Percentiles rank a stretch among this genome's conserved stretches.
These are phyloP conservation scores for Malthinus flaveolus DNA, from an alignment of 2,888 invertebrate species.

Conservation along the genomic window DNA sequence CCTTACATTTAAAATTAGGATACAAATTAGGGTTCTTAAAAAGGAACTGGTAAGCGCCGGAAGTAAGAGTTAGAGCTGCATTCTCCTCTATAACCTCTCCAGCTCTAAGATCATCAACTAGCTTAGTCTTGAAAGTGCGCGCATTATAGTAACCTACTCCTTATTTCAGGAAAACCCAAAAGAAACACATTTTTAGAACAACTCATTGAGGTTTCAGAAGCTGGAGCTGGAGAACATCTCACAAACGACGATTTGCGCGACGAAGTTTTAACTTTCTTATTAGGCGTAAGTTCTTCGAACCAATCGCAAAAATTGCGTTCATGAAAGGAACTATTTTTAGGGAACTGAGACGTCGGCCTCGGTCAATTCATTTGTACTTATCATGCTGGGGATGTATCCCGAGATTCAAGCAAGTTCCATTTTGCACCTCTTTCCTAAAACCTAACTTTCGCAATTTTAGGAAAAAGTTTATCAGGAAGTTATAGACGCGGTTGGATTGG, in stretches of 20 bases:
- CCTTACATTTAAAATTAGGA: no score
- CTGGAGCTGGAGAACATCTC: conserved; percentile 10
- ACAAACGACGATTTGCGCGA: conserved; percentile 22
- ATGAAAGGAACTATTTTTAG: conserved; percentile 19
- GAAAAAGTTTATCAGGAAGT: conserved; percentile 29
- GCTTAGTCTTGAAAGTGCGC: no score
- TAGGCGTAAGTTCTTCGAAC: conserved; percentile 18
- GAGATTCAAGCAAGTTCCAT: conserved; percentile 37
- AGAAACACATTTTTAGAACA: conserved; percentile 55
- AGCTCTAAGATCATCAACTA: no score
- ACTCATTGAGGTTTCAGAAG: conserved; percentile 47
- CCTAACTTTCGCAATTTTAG: background rate
- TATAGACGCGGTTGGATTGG: conserved; percentile 13
- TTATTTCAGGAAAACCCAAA: no score
- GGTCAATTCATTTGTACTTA: conserved; percentile 37
- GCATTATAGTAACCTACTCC: no score
- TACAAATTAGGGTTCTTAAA: no score
- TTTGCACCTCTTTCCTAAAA: background rate
- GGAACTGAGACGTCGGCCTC: conserved; percentile 44
- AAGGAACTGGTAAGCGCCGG: no score
- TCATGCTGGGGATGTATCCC: conserved; percentile 39
- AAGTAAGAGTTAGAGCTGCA: no score
- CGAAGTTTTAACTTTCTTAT: conserved; percentile 30
- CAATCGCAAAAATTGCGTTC: no score
- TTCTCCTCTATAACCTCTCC: no score